phyloP scores from a whole-genome alignment of 2,113 vertebrate species.

The Calyptomena viridis region DNA sequence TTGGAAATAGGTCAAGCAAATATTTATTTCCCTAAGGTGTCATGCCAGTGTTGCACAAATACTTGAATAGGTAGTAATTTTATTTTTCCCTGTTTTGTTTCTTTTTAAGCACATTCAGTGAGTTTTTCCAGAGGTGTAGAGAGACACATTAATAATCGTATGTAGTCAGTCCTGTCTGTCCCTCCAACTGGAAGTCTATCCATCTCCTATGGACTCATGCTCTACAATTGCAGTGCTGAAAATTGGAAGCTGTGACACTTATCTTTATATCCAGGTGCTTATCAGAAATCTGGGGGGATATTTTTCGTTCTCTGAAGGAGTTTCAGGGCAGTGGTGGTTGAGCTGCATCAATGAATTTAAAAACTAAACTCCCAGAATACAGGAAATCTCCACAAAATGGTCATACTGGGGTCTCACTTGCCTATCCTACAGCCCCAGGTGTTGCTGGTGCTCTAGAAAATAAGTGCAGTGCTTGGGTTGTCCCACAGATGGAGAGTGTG shows the following conservation, averaged over 20 bases:
- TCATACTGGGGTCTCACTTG: not conserved
- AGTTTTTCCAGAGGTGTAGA: not conserved
- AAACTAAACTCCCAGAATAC: not conserved
- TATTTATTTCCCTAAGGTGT: constrained; percentile 33
- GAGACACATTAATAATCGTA: not conserved
- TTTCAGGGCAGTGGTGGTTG: not conserved
- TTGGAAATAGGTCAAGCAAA: constrained; percentile 11
- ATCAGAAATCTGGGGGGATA: not conserved
- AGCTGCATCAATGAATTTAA: not conserved
- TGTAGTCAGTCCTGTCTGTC: not conserved
- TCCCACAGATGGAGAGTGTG: not conserved
- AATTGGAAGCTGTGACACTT: not conserved
- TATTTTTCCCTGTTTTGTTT: not conserved
- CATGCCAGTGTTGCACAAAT: not conserved
- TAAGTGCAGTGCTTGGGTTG: not conserved
- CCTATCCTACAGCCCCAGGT: not conserved
- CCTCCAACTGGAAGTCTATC: not conserved
- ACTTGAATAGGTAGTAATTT: not conserved
- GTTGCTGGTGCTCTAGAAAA: not conserved
- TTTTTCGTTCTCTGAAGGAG: not conserved
- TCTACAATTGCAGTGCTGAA: not conserved
- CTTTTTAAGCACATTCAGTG: not conserved
- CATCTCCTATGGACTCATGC: not conserved
- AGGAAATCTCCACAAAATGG: not conserved
- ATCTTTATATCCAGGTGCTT: not conserved